Conservation (phyloP, 1,140 invertebrate genomes). For the Sinella curviseta region DNA sequence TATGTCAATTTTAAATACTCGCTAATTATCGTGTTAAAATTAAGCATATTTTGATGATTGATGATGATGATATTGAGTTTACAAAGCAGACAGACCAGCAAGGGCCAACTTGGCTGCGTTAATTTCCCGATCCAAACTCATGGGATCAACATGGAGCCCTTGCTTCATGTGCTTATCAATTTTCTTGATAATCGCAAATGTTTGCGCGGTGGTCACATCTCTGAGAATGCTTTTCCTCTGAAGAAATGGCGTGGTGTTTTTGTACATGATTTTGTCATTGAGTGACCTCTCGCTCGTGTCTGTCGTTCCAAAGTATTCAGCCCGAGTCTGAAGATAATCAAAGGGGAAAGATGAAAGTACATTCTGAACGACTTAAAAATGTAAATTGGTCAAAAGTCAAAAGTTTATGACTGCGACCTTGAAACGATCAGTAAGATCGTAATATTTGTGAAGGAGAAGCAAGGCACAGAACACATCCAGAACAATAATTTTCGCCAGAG, state of each 20-base stretch:
- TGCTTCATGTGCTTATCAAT: background rate
- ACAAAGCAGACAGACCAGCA: background rate
- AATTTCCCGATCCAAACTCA: background rate
- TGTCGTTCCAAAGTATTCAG: background rate
- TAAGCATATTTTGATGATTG: too few relatives aligned
- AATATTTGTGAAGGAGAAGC: background rate
- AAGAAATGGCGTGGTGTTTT: background rate
- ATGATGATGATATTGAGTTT: background rate
- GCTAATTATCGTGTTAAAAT: too few relatives aligned
- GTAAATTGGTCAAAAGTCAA: too few relatives aligned
- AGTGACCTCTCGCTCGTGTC: background rate
- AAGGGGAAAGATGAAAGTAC: too few relatives aligned
- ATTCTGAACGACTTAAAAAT: too few relatives aligned
- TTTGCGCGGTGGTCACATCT: background rate
- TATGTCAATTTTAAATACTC: background rate
- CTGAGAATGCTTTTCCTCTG: background rate
- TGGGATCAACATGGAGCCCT: background rate
- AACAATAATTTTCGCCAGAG: background rate
- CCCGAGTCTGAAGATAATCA: background rate
- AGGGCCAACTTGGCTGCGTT: background rate
- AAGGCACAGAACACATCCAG: background rate
- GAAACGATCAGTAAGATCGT: constrained; percentile 8
- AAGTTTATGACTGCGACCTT: background rate
- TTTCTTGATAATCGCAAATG: background rate
- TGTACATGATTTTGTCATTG: background rate